phyloP scores from a whole-genome alignment of 2,113 vertebrate genomes.

The Entomyzon cyanotis region DNA sequence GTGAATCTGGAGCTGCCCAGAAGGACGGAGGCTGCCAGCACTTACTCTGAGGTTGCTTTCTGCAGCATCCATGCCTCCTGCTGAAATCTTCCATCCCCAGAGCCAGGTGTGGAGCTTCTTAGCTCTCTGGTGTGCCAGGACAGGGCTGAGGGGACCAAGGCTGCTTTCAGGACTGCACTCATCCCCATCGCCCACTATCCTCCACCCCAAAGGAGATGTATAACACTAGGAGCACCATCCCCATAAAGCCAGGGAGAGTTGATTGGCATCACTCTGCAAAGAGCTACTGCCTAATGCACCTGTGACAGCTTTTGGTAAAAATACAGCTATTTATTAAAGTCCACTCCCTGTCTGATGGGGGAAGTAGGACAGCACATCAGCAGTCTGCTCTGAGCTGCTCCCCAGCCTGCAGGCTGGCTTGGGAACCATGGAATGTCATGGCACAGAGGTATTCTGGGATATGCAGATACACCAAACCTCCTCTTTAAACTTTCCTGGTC shows the following conservation, averaged over 20 bases:
- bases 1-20: background rate
- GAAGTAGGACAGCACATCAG: background rate
- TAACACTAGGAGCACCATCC: background rate
- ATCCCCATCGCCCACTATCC: background rate
- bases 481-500: background rate
- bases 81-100: background rate
- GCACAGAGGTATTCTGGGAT: background rate
- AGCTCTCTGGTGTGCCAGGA: accelerated
- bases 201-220: background rate
- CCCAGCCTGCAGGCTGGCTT: background rate
- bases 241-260: background rate
- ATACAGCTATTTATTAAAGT: background rate
- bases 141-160: background rate
- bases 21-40: background rate
- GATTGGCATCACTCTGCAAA: background rate
- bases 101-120: background rate
- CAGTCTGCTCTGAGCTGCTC: background rate
- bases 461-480: background rate
- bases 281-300: background rate
- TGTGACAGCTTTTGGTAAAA: background rate
- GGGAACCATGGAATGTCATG: accelerated
- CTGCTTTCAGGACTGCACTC: background rate
- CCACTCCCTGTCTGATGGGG: background rate
- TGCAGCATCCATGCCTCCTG: background rate
- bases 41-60: background rate